Percentiles rank a stretch among this genome's conserved stretches.
phyloP scores from a whole-genome alignment of 1,140 invertebrate species.

The Bombus affinis region DNA sequence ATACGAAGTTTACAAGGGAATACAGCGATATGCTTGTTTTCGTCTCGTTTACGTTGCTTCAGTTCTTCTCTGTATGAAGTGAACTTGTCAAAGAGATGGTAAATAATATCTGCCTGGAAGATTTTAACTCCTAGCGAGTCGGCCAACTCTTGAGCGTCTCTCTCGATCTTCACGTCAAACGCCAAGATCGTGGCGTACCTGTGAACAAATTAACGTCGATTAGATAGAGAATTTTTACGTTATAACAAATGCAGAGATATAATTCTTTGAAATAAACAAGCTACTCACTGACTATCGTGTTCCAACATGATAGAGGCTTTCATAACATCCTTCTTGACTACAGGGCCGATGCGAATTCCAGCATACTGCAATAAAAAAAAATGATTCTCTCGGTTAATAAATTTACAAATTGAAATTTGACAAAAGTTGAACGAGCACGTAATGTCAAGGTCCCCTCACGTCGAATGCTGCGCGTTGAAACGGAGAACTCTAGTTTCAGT shows the following conservation, averaged over 20 bases:
- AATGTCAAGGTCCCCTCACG: background rate
- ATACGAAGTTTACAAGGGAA: slow-evolving; percentile 98
- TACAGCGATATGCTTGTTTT: slow-evolving; percentile 97
- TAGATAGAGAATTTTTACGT: background rate
- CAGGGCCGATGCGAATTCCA: slow-evolving; percentile 99
- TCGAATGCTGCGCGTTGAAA: background rate
- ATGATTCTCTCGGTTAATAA: background rate
- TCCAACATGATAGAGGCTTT: slow-evolving; percentile 99
- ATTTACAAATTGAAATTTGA: background rate
- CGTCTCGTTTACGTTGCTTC: slow-evolving; percentile 95
- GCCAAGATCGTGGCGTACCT: slow-evolving; percentile 98
- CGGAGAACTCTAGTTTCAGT: background rate
- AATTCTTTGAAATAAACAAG: background rate
- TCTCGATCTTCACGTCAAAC: slow-evolving; percentile 99
- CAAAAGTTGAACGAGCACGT: background rate
- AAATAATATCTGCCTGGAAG: slow-evolving; percentile 99
- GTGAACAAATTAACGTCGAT: slow-evolving; percentile 13
- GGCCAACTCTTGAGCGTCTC: slow-evolving; percentile 98
- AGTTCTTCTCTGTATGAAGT: slow-evolving; percentile 96
- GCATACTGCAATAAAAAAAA: slow-evolving; percentile 89
- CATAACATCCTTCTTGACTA: slow-evolving; percentile 99
- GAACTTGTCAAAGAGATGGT: slow-evolving; percentile 99
- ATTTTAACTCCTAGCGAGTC: slow-evolving; percentile 97
- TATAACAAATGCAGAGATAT: background rate
- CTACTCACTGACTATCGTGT: slow-evolving; percentile 96